These are phyloP conservation scores for Shargacucullia verbasci DNA, from an alignment of 2,888 invertebrate genomes.

Conservation along the genomic window DNA sequence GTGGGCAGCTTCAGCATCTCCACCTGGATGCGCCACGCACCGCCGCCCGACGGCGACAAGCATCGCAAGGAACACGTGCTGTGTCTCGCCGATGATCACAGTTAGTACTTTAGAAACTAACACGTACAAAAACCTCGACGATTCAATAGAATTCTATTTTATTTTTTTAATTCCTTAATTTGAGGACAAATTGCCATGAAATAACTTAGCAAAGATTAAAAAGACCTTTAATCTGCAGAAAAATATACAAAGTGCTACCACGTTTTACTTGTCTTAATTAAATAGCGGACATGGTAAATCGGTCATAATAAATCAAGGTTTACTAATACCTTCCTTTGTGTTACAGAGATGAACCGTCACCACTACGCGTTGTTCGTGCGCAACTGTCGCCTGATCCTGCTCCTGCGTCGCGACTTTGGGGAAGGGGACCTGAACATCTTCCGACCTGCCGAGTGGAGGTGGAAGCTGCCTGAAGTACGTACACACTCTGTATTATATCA, in stretches of 20 bases:
- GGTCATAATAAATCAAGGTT: no score
- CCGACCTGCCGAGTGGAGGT: constrained; percentile 99
- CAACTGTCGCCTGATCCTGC: constrained; percentile 98
- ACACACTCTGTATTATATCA: background rate
- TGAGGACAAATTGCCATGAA: no score
- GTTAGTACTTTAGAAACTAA: constrained; percentile 88
- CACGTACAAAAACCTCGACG: no score
- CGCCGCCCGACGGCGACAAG: constrained; percentile 93
- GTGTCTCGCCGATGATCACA: constrained; percentile 99
- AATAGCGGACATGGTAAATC: no score
- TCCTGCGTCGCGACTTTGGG: constrained; percentile 96
- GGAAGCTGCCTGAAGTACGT: constrained; percentile 97
- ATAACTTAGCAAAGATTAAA: no score
- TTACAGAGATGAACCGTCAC: constrained; percentile 98
- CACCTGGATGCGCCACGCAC: constrained; percentile 98
- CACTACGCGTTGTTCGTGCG: constrained; percentile 99
- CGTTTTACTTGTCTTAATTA: no score
- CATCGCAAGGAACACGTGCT: constrained; percentile 98
- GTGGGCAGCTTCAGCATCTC: constrained; percentile 96
- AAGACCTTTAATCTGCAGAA: no score
- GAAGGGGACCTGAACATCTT: constrained; percentile 98
- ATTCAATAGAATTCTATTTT: no score
- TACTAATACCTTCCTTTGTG: background rate
- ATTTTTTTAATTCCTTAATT: no score
- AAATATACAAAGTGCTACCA: no score